Base-by-base conservation (phyloP, 1,140 invertebrate genomes). In the Hormaphis cornu region DNA sequence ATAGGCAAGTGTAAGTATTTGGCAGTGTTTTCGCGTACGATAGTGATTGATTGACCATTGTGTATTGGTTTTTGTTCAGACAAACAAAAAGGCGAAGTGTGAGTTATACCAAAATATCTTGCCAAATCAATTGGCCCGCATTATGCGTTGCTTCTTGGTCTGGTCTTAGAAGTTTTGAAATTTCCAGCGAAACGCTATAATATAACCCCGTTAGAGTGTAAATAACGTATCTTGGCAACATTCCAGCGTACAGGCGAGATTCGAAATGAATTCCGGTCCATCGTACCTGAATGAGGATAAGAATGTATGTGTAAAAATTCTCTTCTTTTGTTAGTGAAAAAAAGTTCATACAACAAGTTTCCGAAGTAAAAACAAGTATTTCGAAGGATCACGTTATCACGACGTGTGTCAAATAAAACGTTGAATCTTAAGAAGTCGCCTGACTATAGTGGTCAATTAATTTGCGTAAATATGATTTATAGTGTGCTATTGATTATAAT, bases 121-220 rank as follows among this genome's bases (percentile, higher is more conserved):
- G 58, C 58, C 58, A 63, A 63, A 40, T 63, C 40, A 46, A 44
- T 63, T 63, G 58, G 58, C 58, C 42, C 37, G 40, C 40, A 46
- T n/a, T 30, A 46, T 20, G 40, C n/a, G n/a, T n/a, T n/a, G n/a
- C 20, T 24, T 22, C 54, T 63, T n/a, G 18, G 24, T 30, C 20
- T 24, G 35, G 54, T 12, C 24, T 26, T 59, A 59, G 35, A 42
- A 59, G 37, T 59, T n/a, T 26, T n/a, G 40, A 26, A 63, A 44
- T 46, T 42, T 24, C 58, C 44, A 40, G 58, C 46, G 58, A 63
- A 58, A 46, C 9, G 26, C 16, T 28, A 63, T 58, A n/a, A n/a
- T n/a, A n/a, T n/a, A n/a, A n/a, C n/a, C 54, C 54, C 54, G 35
- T 24, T 16, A 14, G 53, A 56, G 53, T 40, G 54, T 58, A 40